A percentile compares a stretch with the other conserved stretches of the same genome.
Conservation (phyloP, 2,113 vertebrate species). For the Bujurquina vittata region DNA sequence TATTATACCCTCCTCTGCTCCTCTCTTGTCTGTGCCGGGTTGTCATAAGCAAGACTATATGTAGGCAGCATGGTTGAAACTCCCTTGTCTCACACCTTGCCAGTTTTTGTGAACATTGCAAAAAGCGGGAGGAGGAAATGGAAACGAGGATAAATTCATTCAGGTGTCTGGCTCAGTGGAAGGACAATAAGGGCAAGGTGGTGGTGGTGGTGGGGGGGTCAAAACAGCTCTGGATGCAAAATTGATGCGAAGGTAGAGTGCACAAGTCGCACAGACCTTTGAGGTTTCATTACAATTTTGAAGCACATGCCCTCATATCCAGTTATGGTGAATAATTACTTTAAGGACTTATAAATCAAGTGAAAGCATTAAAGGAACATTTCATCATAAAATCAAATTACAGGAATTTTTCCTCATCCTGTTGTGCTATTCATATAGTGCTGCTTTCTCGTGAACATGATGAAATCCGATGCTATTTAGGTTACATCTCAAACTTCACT, state of each 20-base stretch:
- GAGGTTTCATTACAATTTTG: not conserved
- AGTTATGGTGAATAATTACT: constrained; percentile 1
- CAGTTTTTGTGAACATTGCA: constrained; percentile 1
- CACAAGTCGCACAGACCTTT: not conserved
- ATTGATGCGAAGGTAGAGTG: not conserved
- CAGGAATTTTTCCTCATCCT: not conserved
- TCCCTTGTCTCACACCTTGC: not conserved
- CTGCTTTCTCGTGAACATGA: not conserved
- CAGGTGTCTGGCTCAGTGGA: not conserved
- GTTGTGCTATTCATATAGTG: not conserved
- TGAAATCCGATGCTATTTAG: not conserved
- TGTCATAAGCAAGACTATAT: constrained; percentile 7
- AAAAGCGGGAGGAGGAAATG: not conserved
- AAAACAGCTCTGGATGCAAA: not conserved
- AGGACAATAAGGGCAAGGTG: not conserved
- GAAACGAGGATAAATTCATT: not conserved
- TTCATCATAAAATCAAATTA: not conserved
- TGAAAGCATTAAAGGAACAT: not conserved
- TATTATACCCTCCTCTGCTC: constrained; percentile 42
- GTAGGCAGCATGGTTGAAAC: constrained; percentile 9
- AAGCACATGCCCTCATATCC: not conserved
- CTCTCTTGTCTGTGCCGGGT: constrained; percentile 20
- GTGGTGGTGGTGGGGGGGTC: too few species aligned
- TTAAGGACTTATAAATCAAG: constrained; percentile 1
- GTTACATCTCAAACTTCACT: not conserved